These are phyloP conservation scores for Drosophila nr. perissopoda DNA, from an alignment of 2,888 invertebrate species.

Conservation along the genomic window DNA sequence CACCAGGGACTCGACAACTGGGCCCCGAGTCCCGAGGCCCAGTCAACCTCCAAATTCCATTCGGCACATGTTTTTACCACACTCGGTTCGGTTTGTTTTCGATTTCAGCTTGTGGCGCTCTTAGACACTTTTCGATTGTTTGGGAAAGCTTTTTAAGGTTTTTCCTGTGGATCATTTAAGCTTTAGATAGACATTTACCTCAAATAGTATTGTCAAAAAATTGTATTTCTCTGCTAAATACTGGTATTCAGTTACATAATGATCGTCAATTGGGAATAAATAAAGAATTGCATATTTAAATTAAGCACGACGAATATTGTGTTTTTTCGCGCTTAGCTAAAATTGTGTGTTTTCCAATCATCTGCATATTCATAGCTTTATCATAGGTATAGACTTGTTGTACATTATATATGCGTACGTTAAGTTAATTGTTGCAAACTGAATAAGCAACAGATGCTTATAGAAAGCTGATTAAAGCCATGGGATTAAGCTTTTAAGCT, in stretches of 20 bases:
- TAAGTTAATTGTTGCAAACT: not conserved
- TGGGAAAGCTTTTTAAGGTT: not conserved
- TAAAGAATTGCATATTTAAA: not conserved
- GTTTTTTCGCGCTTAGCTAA: not conserved
- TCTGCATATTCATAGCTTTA: not conserved
- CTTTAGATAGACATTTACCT: not conserved
- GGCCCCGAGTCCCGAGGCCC: constrained; percentile 5
- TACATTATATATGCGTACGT: not conserved
- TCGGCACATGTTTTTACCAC: constrained; percentile 23
- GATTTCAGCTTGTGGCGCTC: not conserved
- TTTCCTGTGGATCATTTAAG: not conserved
- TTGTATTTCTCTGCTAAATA: not conserved
- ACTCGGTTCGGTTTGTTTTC: constrained; percentile 2
- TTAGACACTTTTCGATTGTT: not conserved
- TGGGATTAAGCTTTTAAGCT: not conserved
- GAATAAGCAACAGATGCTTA: fast-evolving
- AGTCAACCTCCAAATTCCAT: constrained; percentile 22
- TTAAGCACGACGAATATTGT: not conserved
- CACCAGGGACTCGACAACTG: constrained; percentile 8
- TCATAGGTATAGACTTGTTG: not conserved
- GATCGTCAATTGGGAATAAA: not conserved
- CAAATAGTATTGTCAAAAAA: not conserved
- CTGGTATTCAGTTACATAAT: not conserved
- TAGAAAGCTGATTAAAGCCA: not conserved
- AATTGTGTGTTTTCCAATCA: not conserved